Evolutionary conservation across 2,113 vertebrate genomes (phyloP).

Genomic region (Dunckerocampus dactyliophorus): DNA sequence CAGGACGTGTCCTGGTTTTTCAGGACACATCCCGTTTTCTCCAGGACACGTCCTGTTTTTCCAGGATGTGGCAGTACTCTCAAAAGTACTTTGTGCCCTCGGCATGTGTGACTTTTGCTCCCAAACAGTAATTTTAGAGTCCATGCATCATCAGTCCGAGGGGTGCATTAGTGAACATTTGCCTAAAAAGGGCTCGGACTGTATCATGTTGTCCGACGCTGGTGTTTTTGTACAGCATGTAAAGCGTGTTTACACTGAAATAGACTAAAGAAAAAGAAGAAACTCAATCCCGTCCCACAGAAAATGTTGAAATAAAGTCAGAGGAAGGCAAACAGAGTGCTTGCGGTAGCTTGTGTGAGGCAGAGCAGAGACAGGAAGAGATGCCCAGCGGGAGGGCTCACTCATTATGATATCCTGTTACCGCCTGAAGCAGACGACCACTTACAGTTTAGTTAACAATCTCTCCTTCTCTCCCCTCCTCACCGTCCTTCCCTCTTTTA

Average conservation of each 20-base stretch:
- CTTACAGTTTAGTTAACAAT: slow-evolving; percentile 33
- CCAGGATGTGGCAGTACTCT: too few relatives aligned
- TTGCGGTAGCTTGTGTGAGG: slow-evolving; percentile 10
- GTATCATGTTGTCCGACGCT: not conserved
- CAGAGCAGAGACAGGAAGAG: slow-evolving; percentile 59
- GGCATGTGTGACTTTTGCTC: not conserved
- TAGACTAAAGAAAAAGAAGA: not conserved
- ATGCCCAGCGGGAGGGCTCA: slow-evolving; percentile 53
- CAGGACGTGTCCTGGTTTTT: not conserved
- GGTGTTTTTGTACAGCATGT: not conserved
- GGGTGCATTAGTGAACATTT: not conserved
- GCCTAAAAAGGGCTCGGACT: too few relatives aligned
- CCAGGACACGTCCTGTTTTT: not conserved
- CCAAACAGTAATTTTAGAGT: not conserved
- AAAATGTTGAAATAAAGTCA: slow-evolving; percentile 4
- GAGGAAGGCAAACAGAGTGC: slow-evolving; percentile 1
- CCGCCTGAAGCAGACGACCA: slow-evolving; percentile 52
- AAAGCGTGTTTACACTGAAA: not conserved
- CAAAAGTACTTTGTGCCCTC: too few relatives aligned
- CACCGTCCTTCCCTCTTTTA: not conserved
- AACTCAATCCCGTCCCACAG: not conserved
- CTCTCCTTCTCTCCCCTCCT: not conserved
- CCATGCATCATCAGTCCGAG: not conserved
- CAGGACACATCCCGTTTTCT: not conserved
- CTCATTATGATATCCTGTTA: slow-evolving; percentile 66